A percentile compares a stretch with the other conserved stretches of the same genome.
These are phyloP conservation scores for Scaptomyza tumidula DNA, from an alignment of 2,888 invertebrate genomes.

Conservation along the genomic window DNA sequence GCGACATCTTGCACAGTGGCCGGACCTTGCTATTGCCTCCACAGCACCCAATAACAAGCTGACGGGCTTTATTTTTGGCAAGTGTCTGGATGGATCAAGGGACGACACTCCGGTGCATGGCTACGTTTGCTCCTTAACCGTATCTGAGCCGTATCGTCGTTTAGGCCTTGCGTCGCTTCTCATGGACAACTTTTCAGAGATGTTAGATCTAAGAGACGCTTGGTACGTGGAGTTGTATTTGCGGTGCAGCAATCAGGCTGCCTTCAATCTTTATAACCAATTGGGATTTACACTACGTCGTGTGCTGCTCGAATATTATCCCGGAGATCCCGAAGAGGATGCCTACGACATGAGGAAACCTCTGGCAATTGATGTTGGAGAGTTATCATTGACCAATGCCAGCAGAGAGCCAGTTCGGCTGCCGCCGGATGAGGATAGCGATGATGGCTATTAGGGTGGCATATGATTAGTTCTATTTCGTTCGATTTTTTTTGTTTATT, in stretches of 20 bases:
- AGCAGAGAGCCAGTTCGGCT: conserved; percentile 30
- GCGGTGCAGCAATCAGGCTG: conserved; percentile 53
- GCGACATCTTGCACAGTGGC: conserved; percentile 51
- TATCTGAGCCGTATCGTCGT: conserved; percentile 48
- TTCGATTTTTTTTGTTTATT: background rate
- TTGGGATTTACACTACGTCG: conserved; percentile 46
- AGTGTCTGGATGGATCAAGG: conserved; percentile 4
- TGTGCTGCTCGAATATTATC: conserved; percentile 52
- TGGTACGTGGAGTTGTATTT: conserved; percentile 53
- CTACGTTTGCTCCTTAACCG: conserved; percentile 56
- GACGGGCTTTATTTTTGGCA: conserved; percentile 63
- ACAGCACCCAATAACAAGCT: conserved; percentile 24
- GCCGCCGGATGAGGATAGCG: conserved; percentile 42
- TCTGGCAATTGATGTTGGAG: conserved; percentile 22
- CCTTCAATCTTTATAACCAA: conserved; percentile 40
- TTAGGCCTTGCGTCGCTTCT: conserved; percentile 58
- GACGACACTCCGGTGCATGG: conserved; percentile 29
- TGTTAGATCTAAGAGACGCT: conserved; percentile 26
- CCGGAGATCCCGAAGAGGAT: conserved; percentile 50
- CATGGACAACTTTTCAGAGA: conserved; percentile 46
- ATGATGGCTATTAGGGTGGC: conserved; percentile 27
- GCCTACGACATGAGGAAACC: conserved; percentile 63
- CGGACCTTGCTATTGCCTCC: conserved; percentile 52
- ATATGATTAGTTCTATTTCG: background rate
- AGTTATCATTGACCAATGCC: conserved; percentile 2